Evolutionary conservation across 2,113 vertebrate genomes (phyloP).

Genomic region (Elaphurus davidianus): DNA sequence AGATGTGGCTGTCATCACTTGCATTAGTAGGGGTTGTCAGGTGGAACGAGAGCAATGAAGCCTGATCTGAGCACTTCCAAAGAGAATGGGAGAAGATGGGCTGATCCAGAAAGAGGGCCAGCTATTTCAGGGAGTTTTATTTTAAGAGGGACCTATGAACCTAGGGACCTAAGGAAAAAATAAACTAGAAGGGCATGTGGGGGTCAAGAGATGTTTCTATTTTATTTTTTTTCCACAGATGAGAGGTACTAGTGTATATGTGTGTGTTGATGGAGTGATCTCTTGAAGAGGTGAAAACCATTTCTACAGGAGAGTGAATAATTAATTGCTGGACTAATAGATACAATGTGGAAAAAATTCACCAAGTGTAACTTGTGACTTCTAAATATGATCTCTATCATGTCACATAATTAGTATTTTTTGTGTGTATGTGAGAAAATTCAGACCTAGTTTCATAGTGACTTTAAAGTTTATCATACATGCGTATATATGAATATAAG

Average conservation of each 20-base stretch:
- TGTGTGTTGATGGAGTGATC: neutral
- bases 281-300: neutral
- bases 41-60: neutral
- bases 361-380: neutral
- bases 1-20: neutral
- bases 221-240: neutral
- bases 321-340: neutral
- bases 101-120: neutral
- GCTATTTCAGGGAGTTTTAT: neutral
- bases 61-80: neutral
- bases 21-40: neutral
- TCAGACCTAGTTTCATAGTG: neutral
- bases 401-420: neutral
- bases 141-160: neutral
- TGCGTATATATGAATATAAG: neutral
- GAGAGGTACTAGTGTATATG: neutral
- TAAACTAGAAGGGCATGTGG: neutral
- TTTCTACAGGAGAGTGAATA: neutral
- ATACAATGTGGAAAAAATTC: neutral
- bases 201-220: neutral
- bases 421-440: neutral
- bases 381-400: neutral
- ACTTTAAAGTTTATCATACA: neutral
- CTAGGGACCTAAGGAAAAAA: neutral
- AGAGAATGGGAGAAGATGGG: neutral